A percentile compares a stretch with the other conserved stretches of the same genome.
Evolutionary conservation across 2,113 vertebrate species (phyloP).

Genomic region (Sminthopsis crassicaudata): DNA sequence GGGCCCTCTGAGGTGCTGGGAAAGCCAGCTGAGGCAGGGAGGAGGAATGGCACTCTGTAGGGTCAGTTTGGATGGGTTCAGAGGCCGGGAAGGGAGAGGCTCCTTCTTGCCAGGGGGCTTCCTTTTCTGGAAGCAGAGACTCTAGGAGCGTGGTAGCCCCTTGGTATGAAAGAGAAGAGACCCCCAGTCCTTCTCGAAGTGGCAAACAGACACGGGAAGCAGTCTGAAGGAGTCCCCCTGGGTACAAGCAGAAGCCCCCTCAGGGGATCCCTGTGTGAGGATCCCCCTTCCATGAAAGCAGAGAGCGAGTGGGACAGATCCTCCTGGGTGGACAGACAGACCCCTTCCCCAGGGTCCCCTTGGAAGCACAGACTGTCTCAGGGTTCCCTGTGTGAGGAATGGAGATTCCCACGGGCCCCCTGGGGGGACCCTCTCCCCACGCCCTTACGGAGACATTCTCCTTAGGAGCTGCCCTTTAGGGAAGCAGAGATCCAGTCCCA

Average conservation of each 20-base stretch:
- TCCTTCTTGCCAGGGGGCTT: neutral
- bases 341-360: neutral
- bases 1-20: neutral
- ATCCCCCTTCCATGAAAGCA: neutral
- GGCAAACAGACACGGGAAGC: neutral
- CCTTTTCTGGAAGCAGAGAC: neutral
- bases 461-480: neutral
- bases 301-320: neutral
- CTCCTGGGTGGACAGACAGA: neutral
- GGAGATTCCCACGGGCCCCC: neutral
- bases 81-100: neutral
- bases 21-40: neutral
- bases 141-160: neutral
- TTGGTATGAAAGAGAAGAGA: neutral
- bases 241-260: neutral
- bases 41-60: neutral
- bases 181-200: neutral
- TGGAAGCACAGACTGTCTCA: neutral
- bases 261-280: neutral
- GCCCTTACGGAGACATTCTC: neutral
- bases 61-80: neutral
- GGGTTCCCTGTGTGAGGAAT: neutral
- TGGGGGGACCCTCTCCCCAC: neutral
- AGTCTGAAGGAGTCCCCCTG: neutral
- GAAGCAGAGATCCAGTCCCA: neutral